Conservation (phyloP, 2,113 vertebrate species). For the Dissostichus mawsoni region DNA sequence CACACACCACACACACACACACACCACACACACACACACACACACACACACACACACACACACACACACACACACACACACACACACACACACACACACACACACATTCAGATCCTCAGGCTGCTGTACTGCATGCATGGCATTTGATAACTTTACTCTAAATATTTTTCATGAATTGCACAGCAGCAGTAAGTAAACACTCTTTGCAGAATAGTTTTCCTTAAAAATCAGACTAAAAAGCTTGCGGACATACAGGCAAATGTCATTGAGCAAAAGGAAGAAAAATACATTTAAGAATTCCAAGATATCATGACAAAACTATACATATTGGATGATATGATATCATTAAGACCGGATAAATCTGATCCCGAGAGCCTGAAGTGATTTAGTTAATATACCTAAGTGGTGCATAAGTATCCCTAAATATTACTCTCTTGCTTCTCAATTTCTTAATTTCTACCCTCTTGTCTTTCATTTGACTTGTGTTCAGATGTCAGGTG, state of each 20-base stretch:
- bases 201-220: conserved; percentile 12
- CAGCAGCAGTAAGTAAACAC: conserved; percentile 30
- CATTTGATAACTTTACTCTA: conserved; percentile 50
- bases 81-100: too few species aligned
- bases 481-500: conserved; percentile 20
- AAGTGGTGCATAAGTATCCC: background rate
- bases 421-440: conserved; percentile 16
- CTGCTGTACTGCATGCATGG: conserved; percentile 4
- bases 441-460: background rate
- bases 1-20: conserved; percentile 26
- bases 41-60: conserved; percentile 18
- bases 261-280: background rate
- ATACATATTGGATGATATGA: background rate
- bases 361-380: background rate
- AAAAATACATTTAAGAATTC: background rate
- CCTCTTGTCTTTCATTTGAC: conserved; percentile 23
- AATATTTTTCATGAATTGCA: conserved; percentile 24
- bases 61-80: conserved; percentile 9
- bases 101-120: conserved; percentile 17
- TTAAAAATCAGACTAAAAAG: conserved; percentile 14
- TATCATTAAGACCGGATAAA: conserved; percentile 5
- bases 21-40: conserved; percentile 13
- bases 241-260: background rate
- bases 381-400: conserved; percentile 6
- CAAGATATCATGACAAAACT: background rate